phyloP scores from a whole-genome alignment of 2,888 invertebrate genomes.

The Thumatha senex region DNA sequence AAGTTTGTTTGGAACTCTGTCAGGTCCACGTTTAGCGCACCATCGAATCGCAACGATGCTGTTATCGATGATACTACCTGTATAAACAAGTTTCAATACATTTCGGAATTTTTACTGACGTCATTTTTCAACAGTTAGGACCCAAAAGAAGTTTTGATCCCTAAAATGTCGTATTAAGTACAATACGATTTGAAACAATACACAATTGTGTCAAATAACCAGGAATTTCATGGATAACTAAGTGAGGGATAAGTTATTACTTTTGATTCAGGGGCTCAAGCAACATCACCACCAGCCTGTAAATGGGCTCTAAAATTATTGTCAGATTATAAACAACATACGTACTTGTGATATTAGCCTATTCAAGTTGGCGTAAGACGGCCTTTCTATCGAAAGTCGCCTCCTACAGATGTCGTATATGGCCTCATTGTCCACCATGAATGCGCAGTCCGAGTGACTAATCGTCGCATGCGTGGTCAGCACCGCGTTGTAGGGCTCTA shows the following conservation, averaged over 20 bases:
- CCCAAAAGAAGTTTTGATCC: too few species aligned
- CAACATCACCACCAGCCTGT: too few species aligned
- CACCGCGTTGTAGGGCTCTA: constrained; percentile 97
- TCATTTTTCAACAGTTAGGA: too few species aligned
- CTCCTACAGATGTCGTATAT: constrained; percentile 96
- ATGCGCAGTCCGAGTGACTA: constrained; percentile 94
- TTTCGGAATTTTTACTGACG: too few species aligned
- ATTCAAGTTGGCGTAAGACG: constrained; percentile 93
- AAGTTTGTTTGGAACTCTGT: constrained; percentile 96
- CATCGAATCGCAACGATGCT: constrained; percentile 93
- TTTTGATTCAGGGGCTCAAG: too few species aligned
- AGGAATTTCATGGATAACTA: too few species aligned
- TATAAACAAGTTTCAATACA: not conserved
- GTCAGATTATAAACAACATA: too few species aligned
- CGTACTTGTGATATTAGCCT: constrained; percentile 90
- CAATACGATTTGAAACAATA: too few species aligned
- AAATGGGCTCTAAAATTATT: too few species aligned
- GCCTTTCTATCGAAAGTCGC: constrained; percentile 92
- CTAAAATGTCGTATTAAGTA: too few species aligned
- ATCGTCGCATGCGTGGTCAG: constrained; percentile 96
- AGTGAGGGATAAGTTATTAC: too few species aligned
- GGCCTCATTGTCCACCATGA: constrained; percentile 98
- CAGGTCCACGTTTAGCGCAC: constrained; percentile 94
- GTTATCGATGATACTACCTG: constrained; percentile 93
- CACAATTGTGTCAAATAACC: too few species aligned